Conservation (phyloP, 1,140 invertebrate genomes). For the Plectrocnemia conspersa region DNA sequence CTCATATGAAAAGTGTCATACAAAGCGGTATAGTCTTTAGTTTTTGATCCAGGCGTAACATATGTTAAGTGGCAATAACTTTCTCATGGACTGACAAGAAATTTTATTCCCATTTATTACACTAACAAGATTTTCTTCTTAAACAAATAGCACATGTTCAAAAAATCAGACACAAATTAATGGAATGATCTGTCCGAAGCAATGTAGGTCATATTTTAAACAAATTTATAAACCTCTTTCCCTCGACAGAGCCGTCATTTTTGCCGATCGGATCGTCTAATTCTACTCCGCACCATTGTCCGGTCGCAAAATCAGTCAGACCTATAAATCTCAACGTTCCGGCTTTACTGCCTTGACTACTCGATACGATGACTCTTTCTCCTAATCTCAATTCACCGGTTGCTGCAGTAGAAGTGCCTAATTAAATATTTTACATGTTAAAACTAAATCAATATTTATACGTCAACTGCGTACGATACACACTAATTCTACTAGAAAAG, state of each 20-base stretch:
- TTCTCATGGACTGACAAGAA: too few relatives aligned
- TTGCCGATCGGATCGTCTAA: constrained; percentile 90
- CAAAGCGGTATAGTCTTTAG: too few relatives aligned
- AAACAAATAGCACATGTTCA: too few relatives aligned
- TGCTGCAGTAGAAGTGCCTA: constrained; percentile 61
- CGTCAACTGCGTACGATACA: constrained; percentile 22
- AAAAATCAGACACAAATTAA: too few relatives aligned
- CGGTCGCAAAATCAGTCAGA: constrained; percentile 80
- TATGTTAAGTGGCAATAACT: too few relatives aligned
- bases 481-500: constrained; percentile 51
- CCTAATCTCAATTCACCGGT: constrained; percentile 69
- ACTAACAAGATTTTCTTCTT: too few relatives aligned
- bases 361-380: constrained; percentile 86
- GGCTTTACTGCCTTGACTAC: constrained; percentile 77
- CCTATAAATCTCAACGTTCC: constrained; percentile 83
- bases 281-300: constrained; percentile 93
- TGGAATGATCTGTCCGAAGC: too few relatives aligned
- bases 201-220: too few relatives aligned
- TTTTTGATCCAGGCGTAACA: too few relatives aligned
- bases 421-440: too few relatives aligned
- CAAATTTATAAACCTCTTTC: constrained; percentile 58
- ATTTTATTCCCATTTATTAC: too few relatives aligned
- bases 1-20: too few relatives aligned
- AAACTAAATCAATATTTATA: not conserved
- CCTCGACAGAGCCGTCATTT: constrained; percentile 92